Evolutionary conservation across 1,140 invertebrate genomes (phyloP), one percentile per base, ranked within the genome.

Genomic region (Oncopodura yosiiana): DNA sequence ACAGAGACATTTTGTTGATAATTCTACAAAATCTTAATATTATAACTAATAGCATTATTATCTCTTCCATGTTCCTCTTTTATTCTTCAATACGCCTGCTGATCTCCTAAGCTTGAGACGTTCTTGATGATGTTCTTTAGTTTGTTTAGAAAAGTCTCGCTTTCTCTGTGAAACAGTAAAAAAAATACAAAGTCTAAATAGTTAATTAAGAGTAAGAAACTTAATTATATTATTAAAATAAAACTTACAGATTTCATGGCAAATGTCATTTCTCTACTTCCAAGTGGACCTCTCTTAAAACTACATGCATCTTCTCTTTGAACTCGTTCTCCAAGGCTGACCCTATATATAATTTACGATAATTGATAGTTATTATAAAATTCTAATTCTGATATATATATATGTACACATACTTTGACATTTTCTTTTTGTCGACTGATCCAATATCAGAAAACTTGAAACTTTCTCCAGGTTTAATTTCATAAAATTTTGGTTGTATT

Each of bases 181-280:
- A 16, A 19, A 16, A 43, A 46, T 26, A 24, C 32, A 30, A 53
- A 36, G 30, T 26, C 12, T 19, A 26, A 26, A 49, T 21, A 32
- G 45, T 61, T 58, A 63, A 53, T 12, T 52, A 58, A 52, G 41
- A 32, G 39, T 9, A 60, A 44, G 4, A 46, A 24, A 55, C 51
- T 44, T 5, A 32, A 44, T 43, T 29, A 41, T n/a, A 29, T 30
- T 32, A 11, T 18, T 14, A 53, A 34, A 18, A 26, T 34, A 12
- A 58, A 50, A 21, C 62, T 66, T 41, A 79, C 74, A 69, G 77
- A 80, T 63, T 78, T 78, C 18, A 77, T 72, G 6, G 71, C 75
- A 58, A 88, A 91, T 16, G 81, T 84, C 80, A 90, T 85, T 72
- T 88, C 83, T 53, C 78, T 77, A 66, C 83, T 86, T 23, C 80